Conservation (phyloP, 2,113 vertebrate genomes). For the Paramormyrops kingsleyae region DNA sequence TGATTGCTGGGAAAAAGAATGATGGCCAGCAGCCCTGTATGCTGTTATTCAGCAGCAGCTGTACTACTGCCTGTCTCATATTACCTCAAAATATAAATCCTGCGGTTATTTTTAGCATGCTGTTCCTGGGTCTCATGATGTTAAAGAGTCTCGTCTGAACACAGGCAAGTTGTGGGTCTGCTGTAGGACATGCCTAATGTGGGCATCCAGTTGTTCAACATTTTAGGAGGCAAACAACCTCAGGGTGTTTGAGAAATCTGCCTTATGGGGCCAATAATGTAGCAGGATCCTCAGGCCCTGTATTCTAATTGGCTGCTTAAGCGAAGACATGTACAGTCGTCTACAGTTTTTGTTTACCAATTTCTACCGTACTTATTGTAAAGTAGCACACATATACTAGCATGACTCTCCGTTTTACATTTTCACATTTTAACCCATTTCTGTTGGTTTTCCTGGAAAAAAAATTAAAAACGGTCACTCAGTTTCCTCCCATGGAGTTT, state of each 20-base stretch:
- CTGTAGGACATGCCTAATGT: background rate
- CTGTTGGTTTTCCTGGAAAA: background rate
- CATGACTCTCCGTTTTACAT: background rate
- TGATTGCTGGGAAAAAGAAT: background rate
- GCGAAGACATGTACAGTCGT: background rate
- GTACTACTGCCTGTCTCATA: background rate
- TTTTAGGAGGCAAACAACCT: background rate
- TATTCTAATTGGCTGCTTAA: background rate
- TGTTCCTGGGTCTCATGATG: background rate
- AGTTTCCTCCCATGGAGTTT: background rate
- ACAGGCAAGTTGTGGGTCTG: too few species aligned
- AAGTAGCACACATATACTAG: background rate
- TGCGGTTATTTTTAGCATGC: conserved; percentile 3
- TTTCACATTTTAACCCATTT: background rate
- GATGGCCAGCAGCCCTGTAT: background rate
- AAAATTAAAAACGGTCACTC: background rate
- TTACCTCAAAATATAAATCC: background rate
- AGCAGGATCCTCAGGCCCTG: background rate
- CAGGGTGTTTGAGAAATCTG: background rate
- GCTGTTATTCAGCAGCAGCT: background rate
- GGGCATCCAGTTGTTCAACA: background rate
- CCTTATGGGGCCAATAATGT: background rate
- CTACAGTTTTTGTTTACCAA: background rate
- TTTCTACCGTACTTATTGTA: background rate
- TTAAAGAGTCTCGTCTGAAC: background rate